These are phyloP conservation scores for Phrixothrix hirtus DNA, from an alignment of 2,888 invertebrate species.

Conservation along the genomic window DNA sequence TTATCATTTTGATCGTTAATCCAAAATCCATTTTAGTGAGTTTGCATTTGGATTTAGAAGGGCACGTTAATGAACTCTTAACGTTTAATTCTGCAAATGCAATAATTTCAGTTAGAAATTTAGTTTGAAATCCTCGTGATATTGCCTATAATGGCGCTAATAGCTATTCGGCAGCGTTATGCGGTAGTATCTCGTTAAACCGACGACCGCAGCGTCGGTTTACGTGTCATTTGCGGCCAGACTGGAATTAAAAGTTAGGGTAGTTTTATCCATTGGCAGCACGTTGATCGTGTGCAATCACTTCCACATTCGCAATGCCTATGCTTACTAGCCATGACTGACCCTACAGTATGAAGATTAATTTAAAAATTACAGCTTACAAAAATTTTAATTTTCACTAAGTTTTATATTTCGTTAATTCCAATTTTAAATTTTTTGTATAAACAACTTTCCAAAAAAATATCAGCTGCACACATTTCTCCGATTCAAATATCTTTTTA, in stretches of 20 bases:
- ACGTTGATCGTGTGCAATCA: conserved; percentile 40
- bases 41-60: too few species aligned
- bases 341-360: conserved; percentile 24
- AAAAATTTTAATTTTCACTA: conserved; percentile 2
- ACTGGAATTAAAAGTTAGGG: conserved; percentile 55
- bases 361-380: conserved; percentile 16
- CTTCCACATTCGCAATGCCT: conserved; percentile 19
- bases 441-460: background rate
- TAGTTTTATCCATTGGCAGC: conserved; percentile 47
- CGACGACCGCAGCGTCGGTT: conserved; percentile 52
- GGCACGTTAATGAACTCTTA: too few species aligned
- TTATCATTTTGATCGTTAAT: too few species aligned
- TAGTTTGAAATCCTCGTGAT: conserved; percentile 39
- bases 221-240: conserved; percentile 55
- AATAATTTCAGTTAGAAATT: conserved; percentile 29
- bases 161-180: conserved; percentile 53
- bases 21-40: too few species aligned
- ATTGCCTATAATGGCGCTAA: conserved; percentile 54
- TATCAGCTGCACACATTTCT: background rate
- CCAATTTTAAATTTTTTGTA: background rate
- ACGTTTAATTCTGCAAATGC: conserved; percentile 20
- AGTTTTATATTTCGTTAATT: conserved; percentile 1
- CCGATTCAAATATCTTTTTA: conserved; percentile 7
- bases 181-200: conserved; percentile 55
- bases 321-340: conserved; percentile 28